These are phyloP conservation scores for Chlorops oryzae DNA, from an alignment of 1,140 invertebrate genomes.

Conservation along the genomic window DNA sequence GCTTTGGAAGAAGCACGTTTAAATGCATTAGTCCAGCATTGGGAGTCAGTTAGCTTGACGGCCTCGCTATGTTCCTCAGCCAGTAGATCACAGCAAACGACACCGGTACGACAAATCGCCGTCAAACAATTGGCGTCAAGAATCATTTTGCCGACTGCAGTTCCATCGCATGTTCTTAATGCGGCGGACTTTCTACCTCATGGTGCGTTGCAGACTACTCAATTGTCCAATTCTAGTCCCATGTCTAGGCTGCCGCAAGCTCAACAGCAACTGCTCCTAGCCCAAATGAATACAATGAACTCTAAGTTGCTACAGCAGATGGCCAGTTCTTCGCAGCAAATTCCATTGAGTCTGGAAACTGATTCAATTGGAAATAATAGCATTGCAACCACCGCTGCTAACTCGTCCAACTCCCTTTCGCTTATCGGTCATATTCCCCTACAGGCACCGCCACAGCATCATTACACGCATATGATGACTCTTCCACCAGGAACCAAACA, in stretches of 20 bases:
- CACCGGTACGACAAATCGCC: slow-evolving; percentile 40
- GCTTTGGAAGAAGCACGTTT: slow-evolving; percentile 55
- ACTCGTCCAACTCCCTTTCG: slow-evolving; percentile 41
- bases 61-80: slow-evolving; percentile 48
- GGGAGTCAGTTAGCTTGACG: slow-evolving; percentile 56
- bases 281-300: slow-evolving; percentile 38
- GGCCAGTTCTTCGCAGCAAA: slow-evolving; percentile 11
- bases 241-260: slow-evolving; percentile 7
- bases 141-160: slow-evolving; percentile 10
- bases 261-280: slow-evolving; percentile 24
- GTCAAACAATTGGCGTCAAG: slow-evolving; percentile 21
- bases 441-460: slow-evolving; percentile 35
- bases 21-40: slow-evolving; percentile 55
- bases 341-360: slow-evolving; percentile 9
- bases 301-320: slow-evolving; percentile 24
- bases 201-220: too few species aligned
- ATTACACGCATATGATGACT: slow-evolving; percentile 28
- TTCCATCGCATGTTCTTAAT: slow-evolving; percentile 14
- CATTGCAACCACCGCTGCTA: slow-evolving; percentile 21
- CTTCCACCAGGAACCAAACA: slow-evolving; percentile 23
- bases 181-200: slow-evolving; percentile 43
- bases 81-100: slow-evolving; percentile 44
- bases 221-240: slow-evolving; percentile 32
- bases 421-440: too few species aligned
- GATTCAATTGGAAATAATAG: too few species aligned